Evolutionary conservation across 2,113 vertebrate genomes (phyloP).

Genomic region (Reinhardtius hippoglossoides): DNA sequence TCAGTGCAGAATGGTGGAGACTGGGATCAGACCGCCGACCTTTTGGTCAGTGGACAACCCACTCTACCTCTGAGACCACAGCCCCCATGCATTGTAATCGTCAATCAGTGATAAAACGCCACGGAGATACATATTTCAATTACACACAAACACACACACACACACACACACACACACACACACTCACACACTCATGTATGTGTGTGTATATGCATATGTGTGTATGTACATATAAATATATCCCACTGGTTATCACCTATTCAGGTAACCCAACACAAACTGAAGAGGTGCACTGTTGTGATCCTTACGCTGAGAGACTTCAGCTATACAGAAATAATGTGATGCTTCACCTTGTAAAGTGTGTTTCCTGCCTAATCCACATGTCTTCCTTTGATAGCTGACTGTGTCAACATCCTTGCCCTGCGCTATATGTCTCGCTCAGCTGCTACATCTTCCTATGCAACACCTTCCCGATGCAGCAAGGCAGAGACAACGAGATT

Average conservation of each 20-base stretch:
- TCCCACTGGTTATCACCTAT: background rate
- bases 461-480: slow-evolving; percentile 20
- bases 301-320: slow-evolving; percentile 17
- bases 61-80: too few species aligned
- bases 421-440: slow-evolving; percentile 26
- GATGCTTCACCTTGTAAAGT: slow-evolving; percentile 20
- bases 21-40: too few species aligned
- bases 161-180: background rate
- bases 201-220: background rate
- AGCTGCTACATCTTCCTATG: slow-evolving; percentile 50
- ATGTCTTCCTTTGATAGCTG: slow-evolving; percentile 64
- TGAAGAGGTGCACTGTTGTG: background rate
- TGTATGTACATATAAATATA: too few species aligned
- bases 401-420: slow-evolving; percentile 63
- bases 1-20: too few species aligned
- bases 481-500: slow-evolving; percentile 39
- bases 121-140: too few species aligned
- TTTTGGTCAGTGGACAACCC: too few species aligned
- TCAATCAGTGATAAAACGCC: too few species aligned
- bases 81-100: too few species aligned
- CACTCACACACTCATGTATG: background rate
- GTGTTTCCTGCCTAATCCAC: slow-evolving; percentile 69
- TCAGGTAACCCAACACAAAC: slow-evolving; percentile 27
- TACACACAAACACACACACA: too few species aligned
- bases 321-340: slow-evolving; percentile 59